A percentile compares a stretch with the other conserved stretches of the same genome.
Conservation (phyloP, 2,797 vertebrate species). For the Cirrhinus mrigala region DNA sequence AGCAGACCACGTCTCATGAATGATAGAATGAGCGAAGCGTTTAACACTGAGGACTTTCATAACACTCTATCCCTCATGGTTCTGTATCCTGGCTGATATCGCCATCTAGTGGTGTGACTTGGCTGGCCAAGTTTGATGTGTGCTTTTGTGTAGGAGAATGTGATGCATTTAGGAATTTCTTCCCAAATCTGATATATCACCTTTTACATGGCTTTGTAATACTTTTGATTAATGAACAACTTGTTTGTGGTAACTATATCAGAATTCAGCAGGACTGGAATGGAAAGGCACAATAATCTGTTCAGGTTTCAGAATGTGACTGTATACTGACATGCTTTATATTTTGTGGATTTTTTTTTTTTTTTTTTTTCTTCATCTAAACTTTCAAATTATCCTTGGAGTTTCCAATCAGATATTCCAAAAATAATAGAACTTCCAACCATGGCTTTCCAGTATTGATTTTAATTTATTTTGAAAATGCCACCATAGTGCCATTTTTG, state of each 20-base stretch:
- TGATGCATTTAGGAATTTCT: conserved; percentile 71
- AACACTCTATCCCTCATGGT: background rate
- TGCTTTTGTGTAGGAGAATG: conserved; percentile 67
- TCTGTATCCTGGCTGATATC: conserved; percentile 74
- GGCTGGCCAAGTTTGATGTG: conserved; percentile 88
- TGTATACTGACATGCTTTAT: conserved; percentile 59
- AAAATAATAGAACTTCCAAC: background rate
- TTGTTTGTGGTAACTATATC: conserved; percentile 69
- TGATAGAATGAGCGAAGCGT: background rate
- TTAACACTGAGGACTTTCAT: conserved; percentile 16
- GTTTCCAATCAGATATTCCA: conserved; percentile 24
- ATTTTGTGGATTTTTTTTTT: conserved; percentile 57
- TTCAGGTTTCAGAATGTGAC: conserved; percentile 67
- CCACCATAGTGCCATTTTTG: background rate
- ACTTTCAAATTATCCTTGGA: conserved; percentile 50
- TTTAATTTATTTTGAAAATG: background rate
- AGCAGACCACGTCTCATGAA: conserved; percentile 5
- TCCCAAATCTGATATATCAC: conserved; percentile 71
- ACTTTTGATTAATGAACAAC: conserved; percentile 75
- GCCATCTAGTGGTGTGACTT: conserved; percentile 84
- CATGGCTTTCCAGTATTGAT: conserved; percentile 27
- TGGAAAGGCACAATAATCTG: conserved; percentile 71
- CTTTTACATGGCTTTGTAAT: conserved; percentile 80
- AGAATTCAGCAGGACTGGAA: conserved; percentile 83
- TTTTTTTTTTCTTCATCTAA: conserved; percentile 70